Evolutionary conservation across 2,113 vertebrate genomes (phyloP), one percentile per base, ranked within the genome.

Genomic region (Elgaria multicarinata): DNA sequence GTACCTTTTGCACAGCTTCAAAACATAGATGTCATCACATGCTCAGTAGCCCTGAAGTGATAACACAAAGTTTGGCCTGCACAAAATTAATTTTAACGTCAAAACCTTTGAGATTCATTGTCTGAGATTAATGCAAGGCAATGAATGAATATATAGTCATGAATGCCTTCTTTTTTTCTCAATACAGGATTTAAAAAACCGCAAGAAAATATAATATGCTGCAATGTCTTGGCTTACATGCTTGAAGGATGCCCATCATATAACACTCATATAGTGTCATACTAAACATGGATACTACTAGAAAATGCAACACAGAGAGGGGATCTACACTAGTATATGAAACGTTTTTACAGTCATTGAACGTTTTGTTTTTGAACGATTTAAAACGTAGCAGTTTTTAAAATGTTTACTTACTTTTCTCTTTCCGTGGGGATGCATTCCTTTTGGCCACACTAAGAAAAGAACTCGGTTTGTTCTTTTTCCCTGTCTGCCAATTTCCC

Each of bases 41-140:
- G 1, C 0, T 79, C 0, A 39, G 4, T 24, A 85, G 22, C 7
- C 62, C 31, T 24, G 39, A 82, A 5, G 1, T 55, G 0, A 78
- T 22, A 33, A 76, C 53, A 88, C 90, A 80, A 0, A 2, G 53
- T 88, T 88, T 90, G 58, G 22, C 33, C 9, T 53, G 9, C 18
- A 3, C 10, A 83, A 24, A 1, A 46, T 44, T 46, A 72, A 36
- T 72, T 85, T 85, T 50, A 82, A 2, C 14, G 55, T 74, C n/a
- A 28, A 39, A 12, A 39, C 31, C 42, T 31, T 53, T 36, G 46
- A 39, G 18, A 83, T 14, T 75, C 72, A 20, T 75, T 58, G 9
- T 12, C 66, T 81, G 36, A 80, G 22, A 1, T n/a, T 50, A 50
- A 71, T 26, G 2, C 26, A 26, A 58, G 50, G 42, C 69, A 86